Conservation (phyloP, 2,888 invertebrate genomes). For the Molorchus minor region DNA sequence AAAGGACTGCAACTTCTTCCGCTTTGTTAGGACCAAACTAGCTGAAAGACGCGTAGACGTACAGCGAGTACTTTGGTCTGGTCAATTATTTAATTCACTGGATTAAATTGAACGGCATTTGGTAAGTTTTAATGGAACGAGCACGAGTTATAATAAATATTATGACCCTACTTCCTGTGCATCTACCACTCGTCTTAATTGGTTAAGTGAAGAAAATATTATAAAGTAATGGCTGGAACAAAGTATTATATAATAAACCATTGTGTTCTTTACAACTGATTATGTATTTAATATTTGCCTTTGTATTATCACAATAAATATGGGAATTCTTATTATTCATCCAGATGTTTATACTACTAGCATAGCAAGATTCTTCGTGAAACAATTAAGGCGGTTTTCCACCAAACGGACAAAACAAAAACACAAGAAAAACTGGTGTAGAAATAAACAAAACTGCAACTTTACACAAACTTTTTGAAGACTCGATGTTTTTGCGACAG, state of each 20-base stretch:
- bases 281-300: too few species aligned
- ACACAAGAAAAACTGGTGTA: too few species aligned
- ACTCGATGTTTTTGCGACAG: too few species aligned
- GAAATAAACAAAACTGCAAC: too few species aligned
- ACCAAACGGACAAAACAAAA: too few species aligned
- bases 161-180: conserved; percentile 61
- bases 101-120: conserved; percentile 60
- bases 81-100: conserved; percentile 60
- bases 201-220: conserved; percentile 52
- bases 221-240: conserved; percentile 36
- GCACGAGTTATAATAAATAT: conserved; percentile 62
- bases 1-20: conserved; percentile 38
- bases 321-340: too few species aligned
- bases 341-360: too few species aligned
- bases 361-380: too few species aligned
- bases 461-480: too few species aligned
- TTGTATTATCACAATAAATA: too few species aligned
- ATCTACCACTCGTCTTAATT: conserved; percentile 51
- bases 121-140: conserved; percentile 57
- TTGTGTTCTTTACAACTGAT: neutral
- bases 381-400: too few species aligned
- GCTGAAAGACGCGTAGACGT: conserved; percentile 32
- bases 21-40: conserved; percentile 37
- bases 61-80: conserved; percentile 38
- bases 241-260: neutral